Evolutionary conservation across 2,888 invertebrate genomes (phyloP), one percentile per base, ranked within the genome.

Genomic region (Pyrgus malvae): DNA sequence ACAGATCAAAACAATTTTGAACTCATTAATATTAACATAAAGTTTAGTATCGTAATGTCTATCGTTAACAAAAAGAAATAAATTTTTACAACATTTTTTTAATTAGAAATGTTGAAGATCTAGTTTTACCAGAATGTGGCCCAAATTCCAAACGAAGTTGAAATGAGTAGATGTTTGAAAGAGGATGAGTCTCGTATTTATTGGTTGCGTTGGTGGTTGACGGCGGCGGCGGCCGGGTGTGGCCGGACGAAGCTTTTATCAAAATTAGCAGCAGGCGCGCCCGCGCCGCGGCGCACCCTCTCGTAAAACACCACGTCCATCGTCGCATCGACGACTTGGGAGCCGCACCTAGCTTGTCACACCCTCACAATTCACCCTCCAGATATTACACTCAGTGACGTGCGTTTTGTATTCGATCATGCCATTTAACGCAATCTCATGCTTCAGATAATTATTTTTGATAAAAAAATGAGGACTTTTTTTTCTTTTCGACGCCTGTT

Each of bases 211-310:
- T 65, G 75, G 75, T 72, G 78, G 73, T 67, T 69, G 70, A 67
- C 62, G 68, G 63, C 66, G 63, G 66, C 67, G 55, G 41, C 37
- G 21, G 27, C 64, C 69, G 80, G 88, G 89, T 68, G 88, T 80
- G 89, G 84, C 80, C 82, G 80, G 76, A 73, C 79, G 82, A 83
- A 73, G 90, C 90, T 90, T 90, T 90, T 89, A 90, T 86, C 88
- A 78, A 89, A 90, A 90, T 90, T 86, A 86, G 86, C 81, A 73
- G 53, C 53, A 80, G 80, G 83, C 83, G 83, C 82, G 80, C 86
- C 80, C 77, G 72, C 61, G 69, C 68, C 64, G 67, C 69, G 78
- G 17, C 83, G 80, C 89, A 80, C 89, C 84, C 80, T 72, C 75
- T 83, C 87, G 81, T 89, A 89, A 89, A 89, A 86, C 78, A 80